Percentiles rank a stretch among this genome's conserved stretches.
phyloP scores from a whole-genome alignment of 2,797 vertebrate species.

The Antrozous pallidus region DNA sequence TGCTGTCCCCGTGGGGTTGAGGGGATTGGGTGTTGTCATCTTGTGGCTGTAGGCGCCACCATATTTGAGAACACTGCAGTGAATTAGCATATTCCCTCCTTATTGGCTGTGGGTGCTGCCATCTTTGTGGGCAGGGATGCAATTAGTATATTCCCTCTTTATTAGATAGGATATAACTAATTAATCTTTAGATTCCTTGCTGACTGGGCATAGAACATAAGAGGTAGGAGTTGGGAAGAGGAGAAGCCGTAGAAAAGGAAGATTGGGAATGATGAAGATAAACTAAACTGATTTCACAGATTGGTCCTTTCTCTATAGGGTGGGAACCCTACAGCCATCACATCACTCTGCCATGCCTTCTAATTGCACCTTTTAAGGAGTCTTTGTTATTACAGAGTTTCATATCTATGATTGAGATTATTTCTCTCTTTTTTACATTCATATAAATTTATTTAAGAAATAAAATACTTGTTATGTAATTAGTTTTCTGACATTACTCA shows the following conservation, averaged over 20 bases:
- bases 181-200: not conserved
- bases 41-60: too few relatives aligned
- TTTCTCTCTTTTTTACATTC: not conserved
- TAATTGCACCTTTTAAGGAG: not conserved
- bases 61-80: too few relatives aligned
- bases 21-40: too few relatives aligned
- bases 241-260: not conserved
- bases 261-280: not conserved
- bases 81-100: too few relatives aligned
- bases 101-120: too few relatives aligned
- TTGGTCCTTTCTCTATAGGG: not conserved
- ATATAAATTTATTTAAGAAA: not conserved
- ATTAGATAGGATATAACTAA: not conserved
- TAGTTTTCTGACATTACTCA: not conserved
- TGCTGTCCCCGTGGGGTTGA: too few relatives aligned
- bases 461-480: constrained; percentile 21
- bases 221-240: not conserved
- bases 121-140: too few relatives aligned
- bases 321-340: too few relatives aligned
- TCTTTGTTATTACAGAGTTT: not conserved
- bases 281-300: not conserved
- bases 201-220: not conserved
- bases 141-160: too few relatives aligned
- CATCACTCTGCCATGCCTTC: not conserved
- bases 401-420: not conserved